Conservation (phyloP, 2,113 vertebrate genomes). For the Alosa alosa region DNA sequence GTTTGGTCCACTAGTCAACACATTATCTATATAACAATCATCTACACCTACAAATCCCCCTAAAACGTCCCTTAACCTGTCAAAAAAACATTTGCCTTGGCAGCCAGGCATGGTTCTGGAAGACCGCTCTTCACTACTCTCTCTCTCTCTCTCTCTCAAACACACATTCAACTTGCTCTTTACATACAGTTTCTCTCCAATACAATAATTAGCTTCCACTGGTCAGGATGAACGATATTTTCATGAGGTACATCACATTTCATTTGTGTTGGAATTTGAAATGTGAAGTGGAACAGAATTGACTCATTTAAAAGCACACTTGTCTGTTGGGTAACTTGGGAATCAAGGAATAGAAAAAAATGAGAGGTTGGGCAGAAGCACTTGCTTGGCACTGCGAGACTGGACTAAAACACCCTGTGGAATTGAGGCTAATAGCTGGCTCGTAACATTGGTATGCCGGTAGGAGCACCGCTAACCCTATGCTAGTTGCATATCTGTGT, state of each 20-base stretch:
- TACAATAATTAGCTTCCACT: not conserved
- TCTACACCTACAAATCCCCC: not conserved
- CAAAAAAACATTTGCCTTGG: not conserved
- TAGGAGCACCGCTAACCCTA: not conserved
- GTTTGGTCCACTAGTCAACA: constrained; percentile 12
- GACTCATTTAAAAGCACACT: not conserved
- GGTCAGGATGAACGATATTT: not conserved
- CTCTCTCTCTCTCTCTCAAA: not conserved
- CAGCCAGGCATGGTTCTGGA: not conserved
- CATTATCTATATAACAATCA: not conserved
- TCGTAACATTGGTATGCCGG: not conserved
- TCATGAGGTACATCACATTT: not conserved
- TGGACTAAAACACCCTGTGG: not conserved
- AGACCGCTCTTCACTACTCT: not conserved
- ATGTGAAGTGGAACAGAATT: not conserved
- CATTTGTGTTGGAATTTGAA: not conserved
- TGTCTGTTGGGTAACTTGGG: not conserved
- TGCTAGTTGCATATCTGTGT: not conserved
- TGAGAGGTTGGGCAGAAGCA: not conserved
- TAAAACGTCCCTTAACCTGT: not conserved
- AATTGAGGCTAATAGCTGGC: not conserved
- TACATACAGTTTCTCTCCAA: not conserved
- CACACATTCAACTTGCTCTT: not conserved
- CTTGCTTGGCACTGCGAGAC: not conserved
- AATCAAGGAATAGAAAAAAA: not conserved